A percentile compares a stretch with the other conserved stretches of the same genome.
Evolutionary conservation across 53 echinoderm and acorn worm genomes (phyloP).

Genomic region (Luidia sarsii): DNA sequence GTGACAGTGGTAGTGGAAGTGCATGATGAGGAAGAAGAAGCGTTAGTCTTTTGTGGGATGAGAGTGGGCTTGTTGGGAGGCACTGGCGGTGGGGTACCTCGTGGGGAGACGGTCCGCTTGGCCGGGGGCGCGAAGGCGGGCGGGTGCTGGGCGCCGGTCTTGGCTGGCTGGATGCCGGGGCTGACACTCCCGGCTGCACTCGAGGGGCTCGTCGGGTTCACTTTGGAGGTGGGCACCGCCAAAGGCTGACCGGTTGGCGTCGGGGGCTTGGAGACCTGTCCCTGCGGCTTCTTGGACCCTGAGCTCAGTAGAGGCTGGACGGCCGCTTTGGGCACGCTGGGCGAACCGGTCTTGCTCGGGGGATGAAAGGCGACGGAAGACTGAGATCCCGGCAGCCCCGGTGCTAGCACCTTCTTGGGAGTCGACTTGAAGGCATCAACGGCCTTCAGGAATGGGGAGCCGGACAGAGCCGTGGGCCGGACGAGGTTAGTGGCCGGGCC

Average conservation of each 20-base stretch:
- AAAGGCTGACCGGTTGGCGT: slow-evolving; percentile 60
- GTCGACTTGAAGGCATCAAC: slow-evolving; percentile 34
- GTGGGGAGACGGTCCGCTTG: slow-evolving; percentile 73
- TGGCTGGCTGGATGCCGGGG: slow-evolving; percentile 39
- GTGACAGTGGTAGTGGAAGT: slow-evolving; percentile 59
- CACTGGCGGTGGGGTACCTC: slow-evolving; percentile 97
- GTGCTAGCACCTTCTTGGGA: background rate
- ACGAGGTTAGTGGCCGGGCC: slow-evolving; percentile 20
- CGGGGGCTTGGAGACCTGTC: slow-evolving; percentile 24
- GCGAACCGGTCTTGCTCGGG: slow-evolving; percentile 39
- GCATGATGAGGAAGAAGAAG: slow-evolving; percentile 60
- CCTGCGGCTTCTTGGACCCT: background rate
- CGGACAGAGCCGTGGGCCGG: slow-evolving; percentile 50
- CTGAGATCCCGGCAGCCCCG: slow-evolving; percentile 31
- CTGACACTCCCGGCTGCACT: slow-evolving; percentile 17
- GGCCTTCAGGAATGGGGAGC: slow-evolving; percentile 29
- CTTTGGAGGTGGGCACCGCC: slow-evolving; percentile 33
- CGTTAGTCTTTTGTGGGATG: slow-evolving; percentile 86
- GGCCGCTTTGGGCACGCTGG: slow-evolving; percentile 42
- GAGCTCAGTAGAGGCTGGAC: slow-evolving; percentile 20
- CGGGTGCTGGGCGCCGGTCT: background rate
- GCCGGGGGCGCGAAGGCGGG: slow-evolving; percentile 46
- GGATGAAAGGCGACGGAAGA: slow-evolving; percentile 41
- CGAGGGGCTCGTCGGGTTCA: slow-evolving; percentile 56
- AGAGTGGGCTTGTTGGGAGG: slow-evolving; percentile 97